Evolutionary conservation across 2,797 vertebrate species (phyloP).

Genomic region (Poecile montanus): DNA sequence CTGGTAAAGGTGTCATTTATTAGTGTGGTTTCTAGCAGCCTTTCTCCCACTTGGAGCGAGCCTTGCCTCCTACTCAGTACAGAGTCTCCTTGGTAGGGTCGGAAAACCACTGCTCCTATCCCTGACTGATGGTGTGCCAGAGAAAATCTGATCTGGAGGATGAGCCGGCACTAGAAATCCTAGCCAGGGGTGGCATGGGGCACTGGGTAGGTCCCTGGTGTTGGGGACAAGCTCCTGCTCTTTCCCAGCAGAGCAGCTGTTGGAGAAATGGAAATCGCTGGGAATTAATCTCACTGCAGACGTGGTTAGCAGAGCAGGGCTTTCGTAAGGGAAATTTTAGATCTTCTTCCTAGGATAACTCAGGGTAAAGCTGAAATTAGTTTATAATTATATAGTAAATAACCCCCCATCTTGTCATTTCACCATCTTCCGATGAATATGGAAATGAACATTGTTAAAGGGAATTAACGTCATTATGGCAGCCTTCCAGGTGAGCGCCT

Average conservation of each 20-base stretch:
- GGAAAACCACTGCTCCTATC: neutral
- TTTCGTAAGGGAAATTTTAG: constrained; percentile 57
- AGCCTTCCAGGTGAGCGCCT: constrained; percentile 46
- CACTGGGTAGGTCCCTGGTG: neutral
- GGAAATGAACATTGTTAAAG: constrained; percentile 31
- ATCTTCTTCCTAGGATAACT: constrained; percentile 54
- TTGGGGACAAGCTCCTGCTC: neutral
- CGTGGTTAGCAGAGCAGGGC: neutral
- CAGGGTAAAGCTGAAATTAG: constrained; percentile 29
- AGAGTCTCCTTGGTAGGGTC: neutral
- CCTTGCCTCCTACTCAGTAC: neutral
- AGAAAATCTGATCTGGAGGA: neutral
- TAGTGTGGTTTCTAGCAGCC: neutral
- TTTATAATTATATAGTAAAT: constrained; percentile 49
- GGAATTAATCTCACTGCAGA: constrained; percentile 3
- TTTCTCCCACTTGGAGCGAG: neutral
- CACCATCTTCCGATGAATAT: constrained; percentile 51
- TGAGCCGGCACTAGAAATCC: neutral
- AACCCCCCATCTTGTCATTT: constrained; percentile 25
- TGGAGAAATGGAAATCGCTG: neutral
- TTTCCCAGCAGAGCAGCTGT: constrained; percentile 43
- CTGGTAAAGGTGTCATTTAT: neutral
- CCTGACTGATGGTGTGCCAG: neutral
- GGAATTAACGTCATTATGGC: constrained; percentile 16
- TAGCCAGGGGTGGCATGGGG: neutral